A percentile compares a stretch with the other conserved stretches of the same genome.
phyloP scores from a whole-genome alignment of 2,888 invertebrate species.

The Nemotelus nigrinus region DNA sequence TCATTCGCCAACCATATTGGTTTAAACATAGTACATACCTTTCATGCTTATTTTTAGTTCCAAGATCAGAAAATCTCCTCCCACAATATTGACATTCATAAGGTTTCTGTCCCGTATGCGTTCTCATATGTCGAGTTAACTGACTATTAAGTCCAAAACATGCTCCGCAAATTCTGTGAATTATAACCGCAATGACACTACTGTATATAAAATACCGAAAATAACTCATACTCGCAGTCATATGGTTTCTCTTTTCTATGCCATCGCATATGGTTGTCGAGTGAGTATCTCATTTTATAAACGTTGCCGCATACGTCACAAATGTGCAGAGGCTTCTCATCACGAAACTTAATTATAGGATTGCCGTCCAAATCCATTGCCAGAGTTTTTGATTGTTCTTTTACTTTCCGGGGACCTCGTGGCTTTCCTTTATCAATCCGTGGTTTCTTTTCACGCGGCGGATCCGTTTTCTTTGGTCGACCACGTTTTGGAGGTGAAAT shows the following conservation, averaged over 20 bases:
- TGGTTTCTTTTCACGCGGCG: conserved; percentile 8
- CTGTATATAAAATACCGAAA: background rate
- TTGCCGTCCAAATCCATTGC: conserved; percentile 40
- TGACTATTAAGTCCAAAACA: conserved; percentile 63
- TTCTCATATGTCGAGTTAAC: conserved; percentile 62
- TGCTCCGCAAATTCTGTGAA: conserved; percentile 60
- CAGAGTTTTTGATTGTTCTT: conserved; percentile 23
- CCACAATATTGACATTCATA: conserved; percentile 62
- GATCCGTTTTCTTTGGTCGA: conserved; percentile 28
- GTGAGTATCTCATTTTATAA: conserved; percentile 34
- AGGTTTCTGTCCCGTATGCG: conserved; percentile 62
- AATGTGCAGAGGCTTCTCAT: conserved; percentile 27
- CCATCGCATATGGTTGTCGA: conserved; percentile 43
- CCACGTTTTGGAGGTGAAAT: conserved; percentile 4
- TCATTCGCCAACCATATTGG: background rate
- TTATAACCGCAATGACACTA: background rate
- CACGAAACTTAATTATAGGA: conserved; percentile 30
- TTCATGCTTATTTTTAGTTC: conserved; percentile 63
- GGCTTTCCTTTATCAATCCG: background rate
- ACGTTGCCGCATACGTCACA: conserved; percentile 36
- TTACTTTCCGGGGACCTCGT: conserved; percentile 6
- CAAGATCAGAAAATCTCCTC: conserved; percentile 62
- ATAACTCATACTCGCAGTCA: conserved; percentile 61
- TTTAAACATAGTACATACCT: conserved; percentile 54
- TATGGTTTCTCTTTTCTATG: conserved; percentile 58